Conservation (phyloP, 2,797 vertebrate genomes). For the Triplophysa yarkandensis region DNA sequence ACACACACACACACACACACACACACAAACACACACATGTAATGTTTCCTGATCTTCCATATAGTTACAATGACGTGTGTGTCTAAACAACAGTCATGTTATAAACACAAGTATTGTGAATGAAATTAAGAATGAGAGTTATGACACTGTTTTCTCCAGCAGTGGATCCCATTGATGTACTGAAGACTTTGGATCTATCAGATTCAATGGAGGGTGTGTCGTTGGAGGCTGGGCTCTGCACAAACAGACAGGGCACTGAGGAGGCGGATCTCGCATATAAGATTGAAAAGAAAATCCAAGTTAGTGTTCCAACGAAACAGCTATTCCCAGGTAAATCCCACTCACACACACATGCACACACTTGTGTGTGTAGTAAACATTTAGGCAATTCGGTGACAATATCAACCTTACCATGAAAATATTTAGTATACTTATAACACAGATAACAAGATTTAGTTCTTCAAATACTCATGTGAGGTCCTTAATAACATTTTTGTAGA, state of each 20-base stretch:
- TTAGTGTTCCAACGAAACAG: constrained; percentile 79
- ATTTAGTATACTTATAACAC: no score
- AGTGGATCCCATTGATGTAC: constrained; percentile 77
- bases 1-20: constrained; percentile 18
- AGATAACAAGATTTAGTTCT: no score
- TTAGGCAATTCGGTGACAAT: no score
- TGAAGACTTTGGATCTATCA: constrained; percentile 78
- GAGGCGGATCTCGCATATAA: constrained; percentile 81
- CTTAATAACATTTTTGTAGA: no score
- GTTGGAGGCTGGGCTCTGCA: constrained; percentile 82
- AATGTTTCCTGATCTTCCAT: neutral
- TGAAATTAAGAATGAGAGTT: neutral
- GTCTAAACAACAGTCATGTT: neutral
- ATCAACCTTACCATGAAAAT: no score
- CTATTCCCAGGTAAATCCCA: constrained; percentile 81
- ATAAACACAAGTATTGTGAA: neutral
- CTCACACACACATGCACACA: neutral
- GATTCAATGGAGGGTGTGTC: constrained; percentile 79
- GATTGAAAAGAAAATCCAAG: constrained; percentile 78
- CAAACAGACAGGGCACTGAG: constrained; percentile 71
- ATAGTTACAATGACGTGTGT: neutral
- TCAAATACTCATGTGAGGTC: no score
- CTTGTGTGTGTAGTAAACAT: neutral
- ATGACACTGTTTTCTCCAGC: constrained; percentile 33
- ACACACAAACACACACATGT: neutral